Evolutionary conservation across 2,888 invertebrate species (phyloP).

Genomic region (Erynnis tages): DNA sequence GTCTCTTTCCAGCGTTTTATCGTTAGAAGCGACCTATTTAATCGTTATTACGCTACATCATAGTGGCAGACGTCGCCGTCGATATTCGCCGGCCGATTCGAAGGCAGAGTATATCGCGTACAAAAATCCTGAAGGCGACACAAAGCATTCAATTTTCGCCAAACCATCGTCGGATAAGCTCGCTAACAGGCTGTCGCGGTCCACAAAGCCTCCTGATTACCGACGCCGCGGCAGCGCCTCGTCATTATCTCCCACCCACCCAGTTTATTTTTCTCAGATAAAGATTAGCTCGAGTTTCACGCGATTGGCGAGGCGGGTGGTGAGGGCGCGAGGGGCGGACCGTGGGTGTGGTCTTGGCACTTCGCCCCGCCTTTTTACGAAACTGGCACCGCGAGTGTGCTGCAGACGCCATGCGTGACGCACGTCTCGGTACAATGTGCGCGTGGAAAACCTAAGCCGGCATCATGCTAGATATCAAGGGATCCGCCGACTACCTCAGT

Average conservation of each 20-base stretch:
- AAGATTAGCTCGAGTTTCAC: slow-evolving; percentile 76
- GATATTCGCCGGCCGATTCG: slow-evolving; percentile 30
- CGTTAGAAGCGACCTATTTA: too few species aligned
- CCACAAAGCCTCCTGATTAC: slow-evolving; percentile 78
- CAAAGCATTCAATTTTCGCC: slow-evolving; percentile 64
- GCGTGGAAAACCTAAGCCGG: slow-evolving; percentile 49
- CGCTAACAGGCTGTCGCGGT: slow-evolving; percentile 66
- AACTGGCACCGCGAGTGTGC: slow-evolving; percentile 40
- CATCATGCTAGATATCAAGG: slow-evolving; percentile 94
- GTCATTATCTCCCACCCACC: slow-evolving; percentile 78
- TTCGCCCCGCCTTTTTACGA: slow-evolving; percentile 49
- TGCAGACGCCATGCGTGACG: slow-evolving; percentile 53
- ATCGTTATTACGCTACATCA: neutral
- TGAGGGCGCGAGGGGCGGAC: slow-evolving; percentile 50
- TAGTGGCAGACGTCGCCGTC: slow-evolving; percentile 17
- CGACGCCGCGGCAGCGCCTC: slow-evolving; percentile 58
- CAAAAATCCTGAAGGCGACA: slow-evolving; percentile 42
- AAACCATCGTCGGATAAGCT: slow-evolving; percentile 65
- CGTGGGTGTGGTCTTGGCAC: slow-evolving; percentile 37
- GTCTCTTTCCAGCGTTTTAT: too few species aligned
- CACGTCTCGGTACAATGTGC: slow-evolving; percentile 54
- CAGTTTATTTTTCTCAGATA: slow-evolving; percentile 81
- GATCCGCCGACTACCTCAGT: slow-evolving; percentile 94
- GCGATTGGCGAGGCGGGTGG: slow-evolving; percentile 66
- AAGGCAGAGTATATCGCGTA: slow-evolving; percentile 35